Evolutionary conservation across 1,140 invertebrate species (phyloP).

Genomic region (Drosophila sulfurigaster): DNA sequence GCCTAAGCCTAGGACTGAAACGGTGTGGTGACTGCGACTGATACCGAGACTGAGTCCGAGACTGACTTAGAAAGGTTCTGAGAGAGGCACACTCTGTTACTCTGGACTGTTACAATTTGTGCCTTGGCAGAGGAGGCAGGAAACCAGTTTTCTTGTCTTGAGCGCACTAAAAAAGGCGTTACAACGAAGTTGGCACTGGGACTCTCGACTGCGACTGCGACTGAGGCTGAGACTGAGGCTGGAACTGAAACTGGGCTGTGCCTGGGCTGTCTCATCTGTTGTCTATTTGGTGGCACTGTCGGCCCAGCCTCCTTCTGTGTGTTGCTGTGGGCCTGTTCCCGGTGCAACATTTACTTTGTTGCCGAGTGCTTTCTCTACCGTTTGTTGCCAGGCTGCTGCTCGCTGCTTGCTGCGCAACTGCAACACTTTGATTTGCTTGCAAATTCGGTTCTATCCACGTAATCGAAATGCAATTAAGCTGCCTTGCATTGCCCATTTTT

Average conservation of each 20-base stretch:
- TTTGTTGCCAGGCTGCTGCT: conserved; percentile 53
- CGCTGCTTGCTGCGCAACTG: not conserved
- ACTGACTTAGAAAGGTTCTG: conserved; percentile 48
- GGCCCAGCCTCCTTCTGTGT: conserved; percentile 42
- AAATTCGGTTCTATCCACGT: conserved; percentile 68
- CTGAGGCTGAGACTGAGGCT: conserved; percentile 27
- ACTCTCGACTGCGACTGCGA: conserved; percentile 2
- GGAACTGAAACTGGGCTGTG: conserved; percentile 42
- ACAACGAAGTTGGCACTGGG: conserved; percentile 11
- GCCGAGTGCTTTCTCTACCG: conserved; percentile 61
- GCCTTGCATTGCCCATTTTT: conserved; percentile 38
- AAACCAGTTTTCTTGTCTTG: conserved; percentile 60
- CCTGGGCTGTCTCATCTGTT: conserved; percentile 74
- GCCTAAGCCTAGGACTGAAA: conserved; percentile 61
- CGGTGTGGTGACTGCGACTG: conserved; percentile 12
- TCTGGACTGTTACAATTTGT: conserved; percentile 69
- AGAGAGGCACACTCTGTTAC: conserved; percentile 30
- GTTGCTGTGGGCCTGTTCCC: conserved; percentile 74
- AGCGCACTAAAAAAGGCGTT: conserved; percentile 7
- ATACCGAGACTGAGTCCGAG: conserved; percentile 38
- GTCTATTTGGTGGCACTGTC: conserved; percentile 69
- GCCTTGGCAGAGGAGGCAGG: conserved; percentile 20
- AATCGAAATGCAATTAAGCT: conserved; percentile 83
- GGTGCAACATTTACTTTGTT: conserved; percentile 74
- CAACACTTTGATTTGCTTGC: conserved; percentile 59